Base-by-base conservation (phyloP, 2,797 vertebrate species). In the Dallia pectoralis region DNA sequence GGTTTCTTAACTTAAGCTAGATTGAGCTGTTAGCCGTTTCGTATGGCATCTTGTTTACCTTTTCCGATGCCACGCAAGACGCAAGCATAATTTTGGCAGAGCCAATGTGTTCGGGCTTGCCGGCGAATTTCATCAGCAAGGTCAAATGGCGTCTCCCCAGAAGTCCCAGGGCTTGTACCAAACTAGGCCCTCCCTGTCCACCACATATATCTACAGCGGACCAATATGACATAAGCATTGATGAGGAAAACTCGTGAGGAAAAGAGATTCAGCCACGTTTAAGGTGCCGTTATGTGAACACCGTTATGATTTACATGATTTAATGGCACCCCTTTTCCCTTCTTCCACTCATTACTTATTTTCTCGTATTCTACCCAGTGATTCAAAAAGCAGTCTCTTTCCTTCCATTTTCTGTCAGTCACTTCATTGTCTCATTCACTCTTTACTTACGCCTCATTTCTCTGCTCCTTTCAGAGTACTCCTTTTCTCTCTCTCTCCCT, bases 291-390 rank as follows among this genome's bases (percentile, higher is more conserved):
- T 36, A 69, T 27, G 71, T 70, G 76, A 44, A 44, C 14, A 77
- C 53, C 71, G 25, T 59, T 77, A 72, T 51, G 73, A 48, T 53
- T 82, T 79, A 81, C 72, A 79, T 79, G 75, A 86, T 67, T 74
- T 68, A 79, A 82, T 82, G 44, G 51, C 53, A 40, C 64, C 12
- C 40, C 3, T 11, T 12, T 44, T 12, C 40, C 5, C 40, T 44
- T 44, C 5, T 6, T 14, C 9, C 6, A 9, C 9, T 6, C 9
- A 44, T 44, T 44, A 11, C 40, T 44, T 12, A 11, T 44, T 44
- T 14, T 44, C 40, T 14, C 14, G 11, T 12, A 14, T 44, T 44
- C 40, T 44, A 12, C 40, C 40, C 40, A 44, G 7, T 9, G 40
- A 40, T 40, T 40, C 11, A 9, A 40, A 40, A 1, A 40, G 40